These are phyloP conservation scores for Lomographa bimaculata DNA, from an alignment of 2,888 invertebrate genomes.

Conservation along the genomic window DNA sequence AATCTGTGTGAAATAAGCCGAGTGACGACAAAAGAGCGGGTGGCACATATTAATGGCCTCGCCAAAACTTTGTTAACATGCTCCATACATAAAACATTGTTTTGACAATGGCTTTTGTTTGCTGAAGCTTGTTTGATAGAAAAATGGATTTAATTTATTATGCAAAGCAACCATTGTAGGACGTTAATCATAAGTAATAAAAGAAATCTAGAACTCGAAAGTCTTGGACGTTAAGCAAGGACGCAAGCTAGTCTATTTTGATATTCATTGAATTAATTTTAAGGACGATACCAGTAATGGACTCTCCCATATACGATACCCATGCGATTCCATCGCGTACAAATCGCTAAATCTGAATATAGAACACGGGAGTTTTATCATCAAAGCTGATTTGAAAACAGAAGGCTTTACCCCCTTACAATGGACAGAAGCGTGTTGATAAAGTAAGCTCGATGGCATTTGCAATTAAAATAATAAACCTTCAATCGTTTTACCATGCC, in stretches of 20 bases:
- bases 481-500: too few species aligned
- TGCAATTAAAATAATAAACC: too few species aligned
- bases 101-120: conserved; percentile 24
- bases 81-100: conserved; percentile 21
- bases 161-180: background rate
- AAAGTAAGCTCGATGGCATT: too few species aligned
- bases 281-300: background rate
- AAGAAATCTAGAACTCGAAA: too few species aligned
- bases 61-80: conserved; percentile 20
- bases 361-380: too few species aligned
- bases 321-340: too few species aligned
- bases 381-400: too few species aligned
- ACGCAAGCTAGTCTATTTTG: background rate
- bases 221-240: conserved; percentile 4
- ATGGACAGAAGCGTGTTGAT: too few species aligned
- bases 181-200: too few species aligned
- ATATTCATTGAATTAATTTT: background rate
- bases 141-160: conserved; percentile 12
- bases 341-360: too few species aligned
- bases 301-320: too few species aligned
- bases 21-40: conserved; percentile 34
- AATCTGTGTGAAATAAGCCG: conserved; percentile 21
- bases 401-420: too few species aligned
- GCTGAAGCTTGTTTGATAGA: conserved; percentile 17
- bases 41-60: conserved; percentile 32